These are phyloP conservation scores for Gephyroberyx darwinii DNA, from an alignment of 2,797 vertebrate genomes.

Conservation along the genomic window DNA sequence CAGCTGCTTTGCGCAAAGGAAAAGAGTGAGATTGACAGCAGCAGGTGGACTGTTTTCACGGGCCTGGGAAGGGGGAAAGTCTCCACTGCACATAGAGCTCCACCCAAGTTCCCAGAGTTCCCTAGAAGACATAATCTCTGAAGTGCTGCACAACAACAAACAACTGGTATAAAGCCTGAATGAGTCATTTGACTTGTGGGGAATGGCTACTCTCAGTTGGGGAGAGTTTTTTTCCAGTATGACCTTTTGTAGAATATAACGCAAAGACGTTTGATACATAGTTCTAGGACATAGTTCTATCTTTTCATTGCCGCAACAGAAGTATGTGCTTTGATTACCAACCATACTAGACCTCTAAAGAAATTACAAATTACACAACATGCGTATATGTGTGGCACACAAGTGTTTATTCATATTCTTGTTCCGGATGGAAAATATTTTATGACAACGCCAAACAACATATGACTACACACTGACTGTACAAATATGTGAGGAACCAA, in stretches of 20 bases:
- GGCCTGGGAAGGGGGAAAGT: slow-evolving; percentile 5
- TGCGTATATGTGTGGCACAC: slow-evolving; percentile 58
- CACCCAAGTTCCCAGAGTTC: slow-evolving; percentile 49
- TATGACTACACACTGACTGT: slow-evolving; percentile 75
- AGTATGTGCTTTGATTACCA: slow-evolving; percentile 26
- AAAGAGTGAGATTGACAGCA: slow-evolving; percentile 69
- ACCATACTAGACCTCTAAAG: slow-evolving; percentile 16
- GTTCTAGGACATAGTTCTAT: not conserved
- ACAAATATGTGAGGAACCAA: slow-evolving; percentile 72
- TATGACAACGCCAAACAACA: slow-evolving; percentile 74
- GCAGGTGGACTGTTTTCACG: slow-evolving; percentile 76
- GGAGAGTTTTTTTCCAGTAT: not conserved
- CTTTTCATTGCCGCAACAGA: not conserved
- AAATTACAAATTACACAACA: slow-evolving; percentile 43
- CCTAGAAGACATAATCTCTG: slow-evolving; percentile 46
- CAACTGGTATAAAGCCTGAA: slow-evolving; percentile 15
- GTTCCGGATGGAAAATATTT: slow-evolving; percentile 76
- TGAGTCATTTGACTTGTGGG: not conserved
- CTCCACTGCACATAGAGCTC: slow-evolving; percentile 34
- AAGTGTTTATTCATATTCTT: slow-evolving; percentile 77
- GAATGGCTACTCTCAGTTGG: not conserved
- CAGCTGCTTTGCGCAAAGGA: slow-evolving; percentile 73
- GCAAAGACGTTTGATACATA: slow-evolving; percentile 1
- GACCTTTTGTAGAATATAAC: not conserved
- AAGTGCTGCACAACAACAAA: slow-evolving; percentile 53